Evolutionary conservation across 2,113 vertebrate genomes (phyloP).

Genomic region (Podarcis cretensis): DNA sequence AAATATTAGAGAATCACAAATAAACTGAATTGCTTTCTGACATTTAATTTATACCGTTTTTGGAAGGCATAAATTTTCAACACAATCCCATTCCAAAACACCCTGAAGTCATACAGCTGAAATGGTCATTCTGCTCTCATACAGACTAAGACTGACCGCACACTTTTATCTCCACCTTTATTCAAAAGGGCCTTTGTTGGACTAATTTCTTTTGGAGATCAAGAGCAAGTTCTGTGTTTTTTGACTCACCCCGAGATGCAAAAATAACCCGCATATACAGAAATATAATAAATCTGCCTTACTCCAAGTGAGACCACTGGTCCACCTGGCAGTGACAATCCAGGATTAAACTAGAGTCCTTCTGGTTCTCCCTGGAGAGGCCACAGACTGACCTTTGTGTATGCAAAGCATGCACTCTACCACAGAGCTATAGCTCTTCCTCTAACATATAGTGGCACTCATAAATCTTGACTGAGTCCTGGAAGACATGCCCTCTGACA

Average conservation of each 20-base stretch:
- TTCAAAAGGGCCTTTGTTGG: background rate
- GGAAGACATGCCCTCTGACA: too few species aligned
- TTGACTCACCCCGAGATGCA: background rate
- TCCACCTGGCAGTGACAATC: background rate
- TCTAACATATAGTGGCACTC: background rate
- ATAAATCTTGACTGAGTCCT: background rate
- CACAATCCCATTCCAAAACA: background rate
- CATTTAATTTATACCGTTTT: background rate
- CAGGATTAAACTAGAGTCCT: background rate
- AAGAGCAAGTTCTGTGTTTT: background rate
- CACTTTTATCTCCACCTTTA: background rate
- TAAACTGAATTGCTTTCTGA: slow-evolving; percentile 34
- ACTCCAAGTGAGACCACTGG: background rate
- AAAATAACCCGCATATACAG: background rate
- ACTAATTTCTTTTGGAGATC: background rate
- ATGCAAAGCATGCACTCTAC: background rate
- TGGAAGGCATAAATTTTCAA: background rate
- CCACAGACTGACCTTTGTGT: background rate
- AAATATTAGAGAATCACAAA: slow-evolving; percentile 16
- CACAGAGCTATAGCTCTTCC: background rate
- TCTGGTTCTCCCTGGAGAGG: background rate
- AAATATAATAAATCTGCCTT: background rate
- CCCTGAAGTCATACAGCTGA: background rate
- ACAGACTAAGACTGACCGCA: background rate
- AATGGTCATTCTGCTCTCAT: slow-evolving; percentile 22